A percentile compares a stretch with the other conserved stretches of the same genome.
These are phyloP conservation scores for Microplitis manilae DNA, from an alignment of 2,888 invertebrate species.

Conservation along the genomic window DNA sequence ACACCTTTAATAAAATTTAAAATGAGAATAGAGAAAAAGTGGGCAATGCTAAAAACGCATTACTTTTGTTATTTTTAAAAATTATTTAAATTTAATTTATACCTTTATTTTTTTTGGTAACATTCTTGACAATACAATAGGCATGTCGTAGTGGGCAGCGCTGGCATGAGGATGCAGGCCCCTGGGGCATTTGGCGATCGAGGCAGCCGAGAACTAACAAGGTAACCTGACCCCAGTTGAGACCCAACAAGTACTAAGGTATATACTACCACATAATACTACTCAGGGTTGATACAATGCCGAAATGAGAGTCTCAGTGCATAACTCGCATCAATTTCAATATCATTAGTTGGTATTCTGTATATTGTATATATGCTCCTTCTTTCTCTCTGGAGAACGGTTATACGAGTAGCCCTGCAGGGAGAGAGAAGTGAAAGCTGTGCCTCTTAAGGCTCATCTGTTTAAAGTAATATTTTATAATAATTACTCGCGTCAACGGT, in stretches of 20 bases:
- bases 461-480: slow-evolving; percentile 47
- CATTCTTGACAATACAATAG: slow-evolving; percentile 34
- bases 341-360: slow-evolving; percentile 62
- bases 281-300: slow-evolving; percentile 52
- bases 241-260: slow-evolving; percentile 34
- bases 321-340: slow-evolving; percentile 68
- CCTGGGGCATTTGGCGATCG: slow-evolving; percentile 50
- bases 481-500: slow-evolving; percentile 46
- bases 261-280: slow-evolving; percentile 41
- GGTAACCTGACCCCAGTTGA: slow-evolving; percentile 64
- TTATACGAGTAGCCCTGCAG: slow-evolving; percentile 20
- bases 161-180: not conserved
- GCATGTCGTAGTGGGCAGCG: not conserved
- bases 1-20: slow-evolving; percentile 8
- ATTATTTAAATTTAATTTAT: slow-evolving; percentile 1
- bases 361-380: slow-evolving; percentile 14
- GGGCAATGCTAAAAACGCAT: not conserved
- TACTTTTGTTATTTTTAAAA: slow-evolving; percentile 3
- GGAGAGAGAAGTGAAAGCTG: slow-evolving; percentile 42
- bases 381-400: slow-evolving; percentile 18
- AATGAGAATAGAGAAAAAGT: not conserved
- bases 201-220: slow-evolving; percentile 66
- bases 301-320: slow-evolving; percentile 59
- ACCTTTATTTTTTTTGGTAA: slow-evolving; percentile 1
- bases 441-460: slow-evolving; percentile 28